phyloP scores from a whole-genome alignment of 2,888 invertebrate genomes.

The Byasa hedistus region DNA sequence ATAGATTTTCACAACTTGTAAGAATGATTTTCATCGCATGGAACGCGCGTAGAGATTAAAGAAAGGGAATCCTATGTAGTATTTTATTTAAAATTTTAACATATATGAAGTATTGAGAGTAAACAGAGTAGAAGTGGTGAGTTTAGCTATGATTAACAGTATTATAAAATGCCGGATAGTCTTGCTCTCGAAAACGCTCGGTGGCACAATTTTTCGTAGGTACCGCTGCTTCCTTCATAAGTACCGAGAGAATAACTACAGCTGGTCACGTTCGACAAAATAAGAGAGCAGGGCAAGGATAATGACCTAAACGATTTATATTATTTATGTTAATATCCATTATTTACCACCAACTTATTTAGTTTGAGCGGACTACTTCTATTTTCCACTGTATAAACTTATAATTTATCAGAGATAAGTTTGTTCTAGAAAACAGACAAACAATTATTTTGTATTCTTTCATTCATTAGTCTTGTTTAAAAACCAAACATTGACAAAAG shows the following conservation, averaged over 20 bases:
- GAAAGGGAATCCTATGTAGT: too few relatives aligned
- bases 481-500: too few relatives aligned
- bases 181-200: too few relatives aligned
- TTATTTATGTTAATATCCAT: conserved; percentile 1
- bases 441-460: too few relatives aligned
- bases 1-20: not conserved
- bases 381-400: not conserved
- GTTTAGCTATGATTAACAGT: too few relatives aligned
- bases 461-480: too few relatives aligned
- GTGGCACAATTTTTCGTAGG: too few relatives aligned
- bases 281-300: not conserved
- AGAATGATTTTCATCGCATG: not conserved
- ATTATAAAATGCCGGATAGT: too few relatives aligned
- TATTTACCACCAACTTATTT: not conserved
- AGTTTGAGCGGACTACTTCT: not conserved
- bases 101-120: too few relatives aligned
- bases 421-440: too few relatives aligned
- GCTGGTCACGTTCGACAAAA: not conserved
- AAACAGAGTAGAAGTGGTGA: too few relatives aligned
- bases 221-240: not conserved
- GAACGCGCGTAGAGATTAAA: not conserved
- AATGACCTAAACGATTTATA: not conserved
- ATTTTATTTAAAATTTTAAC: too few relatives aligned
- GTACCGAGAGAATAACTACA: not conserved
- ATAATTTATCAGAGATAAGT: not conserved